A percentile compares a stretch with the other conserved stretches of the same genome.
Conservation (phyloP, 92 coral and sea anemone species). For the Phenganax stokvisi region DNA sequence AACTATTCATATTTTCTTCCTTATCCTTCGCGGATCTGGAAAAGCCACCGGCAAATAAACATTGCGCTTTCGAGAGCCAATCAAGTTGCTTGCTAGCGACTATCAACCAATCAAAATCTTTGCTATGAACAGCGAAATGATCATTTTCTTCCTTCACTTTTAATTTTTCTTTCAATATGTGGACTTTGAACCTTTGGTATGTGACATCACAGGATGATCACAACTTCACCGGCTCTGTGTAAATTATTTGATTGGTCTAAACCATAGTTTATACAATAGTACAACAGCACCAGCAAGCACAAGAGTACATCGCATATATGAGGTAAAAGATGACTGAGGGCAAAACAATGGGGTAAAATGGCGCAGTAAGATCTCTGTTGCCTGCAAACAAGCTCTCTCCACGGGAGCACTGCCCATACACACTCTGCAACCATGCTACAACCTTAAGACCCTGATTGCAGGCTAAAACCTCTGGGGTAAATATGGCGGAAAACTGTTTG, state of each 20-base stretch:
- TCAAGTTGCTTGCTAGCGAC: not conserved
- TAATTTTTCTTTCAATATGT: not conserved
- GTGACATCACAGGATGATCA: not conserved
- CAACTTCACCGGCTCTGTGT: not conserved
- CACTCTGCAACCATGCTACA: no score
- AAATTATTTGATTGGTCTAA: no score
- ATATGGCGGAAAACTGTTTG: not conserved
- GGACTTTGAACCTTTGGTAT: not conserved
- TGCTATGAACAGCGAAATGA: not conserved
- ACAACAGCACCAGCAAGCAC: no score
- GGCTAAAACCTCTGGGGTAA: not conserved
- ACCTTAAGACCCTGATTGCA: no score
- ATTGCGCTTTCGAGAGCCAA: not conserved
- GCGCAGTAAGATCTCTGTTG: no score
- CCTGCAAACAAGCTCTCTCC: no score
- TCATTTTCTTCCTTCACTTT: not conserved
- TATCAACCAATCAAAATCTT: slow-evolving; percentile 6
- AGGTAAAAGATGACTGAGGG: no score
- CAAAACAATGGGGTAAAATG: no score
- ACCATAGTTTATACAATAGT: no score
- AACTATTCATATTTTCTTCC: not conserved
- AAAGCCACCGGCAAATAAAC: not conserved
- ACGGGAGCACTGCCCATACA: no score
- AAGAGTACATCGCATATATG: no score
- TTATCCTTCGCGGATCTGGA: not conserved